A percentile compares a stretch with the other conserved stretches of the same genome.
phyloP scores from a whole-genome alignment of 2,888 invertebrate species.

The Athalia rosae region DNA sequence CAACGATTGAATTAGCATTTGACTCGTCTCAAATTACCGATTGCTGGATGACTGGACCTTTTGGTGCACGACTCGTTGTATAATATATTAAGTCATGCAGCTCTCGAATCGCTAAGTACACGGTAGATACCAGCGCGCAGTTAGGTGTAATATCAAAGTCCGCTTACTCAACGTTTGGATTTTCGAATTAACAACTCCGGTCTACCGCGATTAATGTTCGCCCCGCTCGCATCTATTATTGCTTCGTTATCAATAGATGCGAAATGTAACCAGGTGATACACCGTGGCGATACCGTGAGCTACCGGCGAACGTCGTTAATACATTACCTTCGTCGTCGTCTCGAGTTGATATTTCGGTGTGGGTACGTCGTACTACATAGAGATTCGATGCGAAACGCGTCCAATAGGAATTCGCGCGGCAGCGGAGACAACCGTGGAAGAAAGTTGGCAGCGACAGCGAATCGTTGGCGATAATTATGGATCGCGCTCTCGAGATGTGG shows the following conservation, averaged over 20 bases:
- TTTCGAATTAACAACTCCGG: too few relatives aligned
- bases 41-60: conserved; percentile 11
- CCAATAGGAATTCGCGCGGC: conserved; percentile 49
- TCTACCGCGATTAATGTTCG: too few relatives aligned
- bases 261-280: too few relatives aligned
- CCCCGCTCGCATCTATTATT: too few relatives aligned
- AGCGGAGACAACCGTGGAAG: conserved; percentile 50
- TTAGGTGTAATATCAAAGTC: too few relatives aligned
- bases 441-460: conserved; percentile 55
- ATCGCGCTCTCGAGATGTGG: conserved; percentile 49
- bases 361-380: too few relatives aligned
- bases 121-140: too few relatives aligned
- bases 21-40: conserved; percentile 34
- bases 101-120: not conserved
- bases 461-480: conserved; percentile 56
- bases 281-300: too few relatives aligned
- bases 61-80: conserved; percentile 1
- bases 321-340: not conserved
- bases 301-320: too few relatives aligned
- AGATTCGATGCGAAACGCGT: not conserved
- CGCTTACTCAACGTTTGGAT: too few relatives aligned
- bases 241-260: too few relatives aligned
- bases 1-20: conserved; percentile 40
- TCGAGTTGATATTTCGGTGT: not conserved
- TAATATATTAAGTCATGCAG: not conserved